phyloP scores from a whole-genome alignment of 1,140 invertebrate species.

The Batillaria attramentaria region DNA sequence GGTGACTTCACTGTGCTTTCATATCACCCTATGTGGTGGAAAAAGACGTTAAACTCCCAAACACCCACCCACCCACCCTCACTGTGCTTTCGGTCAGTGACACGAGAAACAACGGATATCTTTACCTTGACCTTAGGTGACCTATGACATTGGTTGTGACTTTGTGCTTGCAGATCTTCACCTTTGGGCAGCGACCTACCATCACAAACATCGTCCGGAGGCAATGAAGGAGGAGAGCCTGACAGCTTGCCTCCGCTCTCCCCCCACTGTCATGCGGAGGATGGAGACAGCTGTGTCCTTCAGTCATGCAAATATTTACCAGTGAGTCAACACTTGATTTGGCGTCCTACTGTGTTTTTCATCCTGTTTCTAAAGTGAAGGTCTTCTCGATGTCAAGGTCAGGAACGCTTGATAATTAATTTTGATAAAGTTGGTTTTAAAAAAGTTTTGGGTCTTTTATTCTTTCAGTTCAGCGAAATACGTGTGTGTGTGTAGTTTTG shows the following conservation, averaged over 20 bases:
- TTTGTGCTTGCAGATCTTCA: too few species aligned
- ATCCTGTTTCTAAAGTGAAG: background rate
- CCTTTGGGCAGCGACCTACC: constrained; percentile 24
- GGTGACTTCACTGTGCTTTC: too few species aligned
- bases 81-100: too few species aligned
- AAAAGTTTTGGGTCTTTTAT: background rate
- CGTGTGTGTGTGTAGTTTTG: background rate
- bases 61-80: too few species aligned
- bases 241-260: constrained; percentile 9
- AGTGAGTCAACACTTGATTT: background rate
- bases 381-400: background rate
- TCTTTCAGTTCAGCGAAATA: background rate
- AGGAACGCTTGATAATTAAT: background rate
- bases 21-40: too few species aligned
- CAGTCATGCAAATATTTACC: background rate
- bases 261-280: constrained; percentile 20
- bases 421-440: too few species aligned
- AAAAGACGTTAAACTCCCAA: too few species aligned
- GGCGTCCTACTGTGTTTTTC: background rate
- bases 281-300: constrained; percentile 33
- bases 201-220: background rate
- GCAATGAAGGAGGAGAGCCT: background rate
- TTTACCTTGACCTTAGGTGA: too few species aligned
- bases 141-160: too few species aligned
- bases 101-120: too few species aligned